Evolutionary conservation across 2,888 invertebrate species (phyloP).

Genomic region (Drosophila phalerata): DNA sequence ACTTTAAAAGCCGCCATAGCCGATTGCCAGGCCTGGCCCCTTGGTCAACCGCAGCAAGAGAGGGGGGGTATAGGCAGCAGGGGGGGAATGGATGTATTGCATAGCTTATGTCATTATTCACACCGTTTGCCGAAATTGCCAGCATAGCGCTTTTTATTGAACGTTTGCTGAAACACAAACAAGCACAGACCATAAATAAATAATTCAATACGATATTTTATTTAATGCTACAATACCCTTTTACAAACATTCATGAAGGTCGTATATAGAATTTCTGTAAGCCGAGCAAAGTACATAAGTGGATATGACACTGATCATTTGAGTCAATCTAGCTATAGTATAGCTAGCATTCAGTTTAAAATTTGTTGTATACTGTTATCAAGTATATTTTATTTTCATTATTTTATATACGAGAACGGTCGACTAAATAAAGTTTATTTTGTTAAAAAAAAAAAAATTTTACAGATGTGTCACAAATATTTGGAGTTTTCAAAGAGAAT

Average conservation of each 20-base stretch:
- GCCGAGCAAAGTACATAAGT: neutral
- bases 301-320: neutral
- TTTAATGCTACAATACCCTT: conserved; percentile 14
- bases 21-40: conserved; percentile 10
- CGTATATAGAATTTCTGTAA: neutral
- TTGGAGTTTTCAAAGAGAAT: too few relatives aligned
- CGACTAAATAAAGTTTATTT: too few relatives aligned
- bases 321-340: too few relatives aligned
- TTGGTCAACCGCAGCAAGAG: conserved; percentile 30
- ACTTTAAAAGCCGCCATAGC: conserved; percentile 72
- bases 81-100: neutral
- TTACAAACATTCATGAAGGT: neutral
- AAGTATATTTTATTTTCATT: too few relatives aligned
- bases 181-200: conserved; percentile 64
- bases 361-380: too few relatives aligned
- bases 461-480: too few relatives aligned
- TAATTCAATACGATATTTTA: conserved; percentile 65
- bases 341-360: too few relatives aligned
- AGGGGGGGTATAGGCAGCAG: neutral
- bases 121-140: conserved; percentile 44
- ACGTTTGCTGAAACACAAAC: conserved; percentile 37
- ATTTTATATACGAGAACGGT: too few relatives aligned
- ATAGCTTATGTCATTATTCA: conserved; percentile 42
- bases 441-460: too few relatives aligned
- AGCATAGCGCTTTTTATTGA: conserved; percentile 55